A percentile compares a stretch with the other conserved stretches of the same genome.
phyloP scores from a whole-genome alignment of 2,113 vertebrate genomes.

The Actinemys pallida region DNA sequence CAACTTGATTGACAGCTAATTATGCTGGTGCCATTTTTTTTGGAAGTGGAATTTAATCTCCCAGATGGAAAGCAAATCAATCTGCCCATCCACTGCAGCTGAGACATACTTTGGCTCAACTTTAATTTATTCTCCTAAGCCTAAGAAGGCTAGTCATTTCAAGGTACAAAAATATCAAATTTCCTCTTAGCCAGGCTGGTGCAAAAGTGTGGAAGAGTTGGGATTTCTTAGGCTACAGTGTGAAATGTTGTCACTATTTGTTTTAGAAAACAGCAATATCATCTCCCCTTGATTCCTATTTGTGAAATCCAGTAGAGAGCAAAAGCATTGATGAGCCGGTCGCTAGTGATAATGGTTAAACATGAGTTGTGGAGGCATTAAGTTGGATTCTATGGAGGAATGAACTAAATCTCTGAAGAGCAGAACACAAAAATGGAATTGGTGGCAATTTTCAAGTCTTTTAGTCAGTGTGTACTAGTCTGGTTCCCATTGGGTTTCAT shows the following conservation, averaged over 20 bases:
- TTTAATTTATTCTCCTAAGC: slow-evolving; percentile 96
- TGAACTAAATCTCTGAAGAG: slow-evolving; percentile 60
- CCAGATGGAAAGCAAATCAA: slow-evolving; percentile 95
- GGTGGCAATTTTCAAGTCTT: slow-evolving; percentile 76
- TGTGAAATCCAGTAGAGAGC: slow-evolving; percentile 22
- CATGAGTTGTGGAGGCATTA: slow-evolving; percentile 75
- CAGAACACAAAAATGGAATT: slow-evolving; percentile 30
- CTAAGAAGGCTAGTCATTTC: slow-evolving; percentile 83
- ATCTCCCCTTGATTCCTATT: slow-evolving; percentile 66
- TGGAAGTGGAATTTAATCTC: slow-evolving; percentile 89
- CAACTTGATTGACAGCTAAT: slow-evolving; percentile 88
- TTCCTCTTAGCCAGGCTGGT: slow-evolving; percentile 81
- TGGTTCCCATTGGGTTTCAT: slow-evolving; percentile 64
- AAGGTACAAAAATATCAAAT: slow-evolving; percentile 87
- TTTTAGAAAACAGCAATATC: slow-evolving; percentile 46
- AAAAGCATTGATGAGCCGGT: slow-evolving; percentile 34
- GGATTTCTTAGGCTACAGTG: slow-evolving; percentile 44
- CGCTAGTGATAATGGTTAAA: slow-evolving; percentile 72
- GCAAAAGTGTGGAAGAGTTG: slow-evolving; percentile 48
- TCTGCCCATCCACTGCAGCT: slow-evolving; percentile 88
- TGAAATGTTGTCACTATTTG: background rate
- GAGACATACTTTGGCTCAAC: slow-evolving; percentile 85
- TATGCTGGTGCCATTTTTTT: slow-evolving; percentile 80
- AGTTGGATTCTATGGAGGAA: slow-evolving; percentile 62
- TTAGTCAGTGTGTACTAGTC: slow-evolving; percentile 54